Base-by-base conservation (phyloP, 2,113 vertebrate species). In the Cephalopterus ornatus region DNA sequence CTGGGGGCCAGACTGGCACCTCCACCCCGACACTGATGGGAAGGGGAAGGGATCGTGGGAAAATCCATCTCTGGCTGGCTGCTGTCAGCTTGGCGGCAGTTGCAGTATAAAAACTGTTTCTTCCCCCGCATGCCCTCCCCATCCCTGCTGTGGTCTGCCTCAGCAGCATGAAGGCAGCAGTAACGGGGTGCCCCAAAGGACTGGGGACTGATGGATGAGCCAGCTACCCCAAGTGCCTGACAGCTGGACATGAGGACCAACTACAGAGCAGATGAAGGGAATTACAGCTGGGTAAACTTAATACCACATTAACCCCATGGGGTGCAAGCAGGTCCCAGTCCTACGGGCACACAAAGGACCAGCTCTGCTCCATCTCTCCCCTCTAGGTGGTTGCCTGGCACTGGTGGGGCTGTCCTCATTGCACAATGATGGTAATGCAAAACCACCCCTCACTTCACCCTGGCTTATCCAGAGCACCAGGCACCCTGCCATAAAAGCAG, bases 261-360 rank as follows among this genome's bases (percentile, higher is more conserved):
- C 67, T 44, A 9, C 10, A 2, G 46, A 61, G 67, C 49, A 79
- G 42, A 24, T 33, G 33, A 39, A 65, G 72, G 76, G 44, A 80
- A 27, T 19, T 85, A 63, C 65, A 93, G 56, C 79, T 81, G 72
- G n/a, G 41, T 30, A 46, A 73, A 33, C 22, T 35, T 35, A 53
- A 26, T 5, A 2, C 5, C 0, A 1, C 0, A 2, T 56, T 52
- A 75, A 52, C 20, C 56, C 83, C 5, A 0, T 11, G 49, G 79
- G 17, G 59, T 47, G 35, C 0, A 1, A 78, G 67, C 2, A 3
- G 26, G 18, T 59, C 46, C 56, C 1, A 0, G 3, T 21, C 5
- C 2, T 21, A 4, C 0, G 20, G 58, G 32, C 42, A 33, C 3
- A 3, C 9, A 35, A 33, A 87, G 65, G 5, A 14, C 52, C 71